These are phyloP conservation scores for Thunnus maccoyii DNA, from an alignment of 2,113 vertebrate genomes.

Conservation along the genomic window DNA sequence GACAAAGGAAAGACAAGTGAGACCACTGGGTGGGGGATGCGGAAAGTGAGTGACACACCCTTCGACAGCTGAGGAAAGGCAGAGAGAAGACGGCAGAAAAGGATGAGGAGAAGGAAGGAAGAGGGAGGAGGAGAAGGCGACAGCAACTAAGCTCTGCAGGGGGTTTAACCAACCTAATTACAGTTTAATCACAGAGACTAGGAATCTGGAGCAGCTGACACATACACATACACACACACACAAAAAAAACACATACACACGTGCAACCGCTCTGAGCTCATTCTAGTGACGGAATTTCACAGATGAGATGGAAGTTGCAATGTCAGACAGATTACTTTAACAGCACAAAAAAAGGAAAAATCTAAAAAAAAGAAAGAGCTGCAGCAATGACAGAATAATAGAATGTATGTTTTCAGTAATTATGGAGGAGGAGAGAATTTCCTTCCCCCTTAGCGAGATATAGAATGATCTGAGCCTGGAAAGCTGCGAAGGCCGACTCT, in stretches of 20 bases:
- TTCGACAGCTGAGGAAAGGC: constrained; percentile 40
- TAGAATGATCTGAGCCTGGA: constrained; percentile 62
- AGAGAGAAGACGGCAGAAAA: constrained; percentile 51
- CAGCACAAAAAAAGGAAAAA: constrained; percentile 30
- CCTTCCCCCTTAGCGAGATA: constrained; percentile 33
- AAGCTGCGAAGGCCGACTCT: constrained; percentile 58
- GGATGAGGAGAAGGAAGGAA: constrained; percentile 41
- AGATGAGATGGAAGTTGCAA: constrained; percentile 70
- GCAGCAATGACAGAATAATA: constrained; percentile 58
- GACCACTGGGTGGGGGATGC: constrained; percentile 4
- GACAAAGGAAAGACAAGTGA: constrained; percentile 47
- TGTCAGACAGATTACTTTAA: constrained; percentile 75
- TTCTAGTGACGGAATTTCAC: constrained; percentile 64
- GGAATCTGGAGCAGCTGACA: constrained; percentile 80
- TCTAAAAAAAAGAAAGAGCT: constrained; percentile 46
- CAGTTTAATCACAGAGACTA: constrained; percentile 84
- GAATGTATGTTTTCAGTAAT: constrained; percentile 72
- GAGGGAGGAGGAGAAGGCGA: constrained; percentile 61
- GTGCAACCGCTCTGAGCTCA: constrained; percentile 51
- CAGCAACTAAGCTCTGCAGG: constrained; percentile 78
- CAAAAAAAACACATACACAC: constrained; percentile 30
- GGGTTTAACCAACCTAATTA: constrained; percentile 86
- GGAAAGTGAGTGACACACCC: constrained; percentile 34
- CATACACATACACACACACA: constrained; percentile 55
- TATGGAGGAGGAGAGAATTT: constrained; percentile 65